A percentile compares a stretch with the other conserved stretches of the same genome.
Conservation (phyloP, 2,888 invertebrate genomes). For the Andrena hattorfiana region DNA sequence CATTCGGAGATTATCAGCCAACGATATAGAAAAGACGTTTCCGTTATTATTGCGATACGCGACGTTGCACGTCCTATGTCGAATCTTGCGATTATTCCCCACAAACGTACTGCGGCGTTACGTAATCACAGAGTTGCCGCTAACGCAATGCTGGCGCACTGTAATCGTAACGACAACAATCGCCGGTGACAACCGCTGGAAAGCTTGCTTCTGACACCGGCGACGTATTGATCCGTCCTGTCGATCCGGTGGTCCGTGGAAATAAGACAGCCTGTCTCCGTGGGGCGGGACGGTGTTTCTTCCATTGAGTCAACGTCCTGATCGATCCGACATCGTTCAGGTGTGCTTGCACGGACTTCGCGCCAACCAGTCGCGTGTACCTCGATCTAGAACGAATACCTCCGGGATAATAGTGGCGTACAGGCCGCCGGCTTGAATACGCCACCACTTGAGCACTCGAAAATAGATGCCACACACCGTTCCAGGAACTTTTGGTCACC, state of each 20-base stretch:
- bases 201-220: conserved; percentile 34
- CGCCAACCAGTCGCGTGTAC: conserved; percentile 20
- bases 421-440: conserved; percentile 13
- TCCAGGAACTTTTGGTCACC: conserved; percentile 42
- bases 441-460: conserved; percentile 51
- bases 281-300: conserved; percentile 9
- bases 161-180: conserved; percentile 55
- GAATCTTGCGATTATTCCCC: conserved; percentile 23
- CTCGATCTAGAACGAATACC: conserved; percentile 16
- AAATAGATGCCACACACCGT: conserved; percentile 55
- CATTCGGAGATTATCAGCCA: neutral
- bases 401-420: conserved; percentile 15
- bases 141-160: conserved; percentile 57
- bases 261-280: conserved; percentile 3
- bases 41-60: neutral
- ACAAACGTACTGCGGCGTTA: conserved; percentile 46
- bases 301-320: conserved; percentile 44
- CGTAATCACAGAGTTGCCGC: conserved; percentile 50
- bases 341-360: too few relatives aligned
- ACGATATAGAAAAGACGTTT: neutral
- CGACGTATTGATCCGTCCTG: conserved; percentile 24
- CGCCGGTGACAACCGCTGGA: conserved; percentile 16
- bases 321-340: conserved; percentile 4
- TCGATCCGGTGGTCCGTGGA: conserved; percentile 4
- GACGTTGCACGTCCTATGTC: conserved; percentile 3